phyloP scores from a whole-genome alignment of 2,888 invertebrate genomes.

The Tachina grossa region DNA sequence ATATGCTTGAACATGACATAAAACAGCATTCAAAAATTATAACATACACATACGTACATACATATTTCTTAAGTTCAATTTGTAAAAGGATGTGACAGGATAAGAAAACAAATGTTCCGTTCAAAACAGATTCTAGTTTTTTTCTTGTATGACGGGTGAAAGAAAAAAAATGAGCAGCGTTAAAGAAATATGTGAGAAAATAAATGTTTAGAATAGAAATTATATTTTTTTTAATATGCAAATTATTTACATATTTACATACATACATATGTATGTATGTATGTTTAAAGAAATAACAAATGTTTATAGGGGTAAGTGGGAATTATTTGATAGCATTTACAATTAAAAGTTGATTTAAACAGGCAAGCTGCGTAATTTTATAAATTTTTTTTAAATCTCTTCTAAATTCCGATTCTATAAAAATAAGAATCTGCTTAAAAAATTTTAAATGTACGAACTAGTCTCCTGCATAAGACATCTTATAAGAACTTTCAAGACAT shows the following conservation, averaged over 20 bases:
- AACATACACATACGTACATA: no score
- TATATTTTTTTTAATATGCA: constrained; percentile 50
- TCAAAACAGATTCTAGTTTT: constrained; percentile 35
- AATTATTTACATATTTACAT: not conserved
- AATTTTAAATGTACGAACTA: no score
- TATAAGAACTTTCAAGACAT: no score
- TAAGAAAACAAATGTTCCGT: constrained; percentile 67
- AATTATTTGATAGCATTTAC: not conserved
- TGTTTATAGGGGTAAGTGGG: not conserved
- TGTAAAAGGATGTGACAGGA: constrained; percentile 61
- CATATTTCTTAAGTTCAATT: constrained; percentile 5
- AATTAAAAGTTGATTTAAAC: not conserved
- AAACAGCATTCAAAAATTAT: constrained; percentile 49
- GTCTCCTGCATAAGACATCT: no score
- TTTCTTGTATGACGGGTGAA: constrained; percentile 28
- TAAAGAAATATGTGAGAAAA: constrained; percentile 52
- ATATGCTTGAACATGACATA: constrained; percentile 53
- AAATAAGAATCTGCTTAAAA: no score
- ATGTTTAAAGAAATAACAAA: no score
- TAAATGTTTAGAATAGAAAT: constrained; percentile 39
- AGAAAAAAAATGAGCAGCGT: constrained; percentile 61
- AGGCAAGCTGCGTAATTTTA: no score
- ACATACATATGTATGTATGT: no score
- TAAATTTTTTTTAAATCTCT: no score
- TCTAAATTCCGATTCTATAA: no score